A percentile compares a stretch with the other conserved stretches of the same genome.
These are phyloP conservation scores for Popillia japonica DNA, from an alignment of 1,140 invertebrate species.

Conservation along the genomic window DNA sequence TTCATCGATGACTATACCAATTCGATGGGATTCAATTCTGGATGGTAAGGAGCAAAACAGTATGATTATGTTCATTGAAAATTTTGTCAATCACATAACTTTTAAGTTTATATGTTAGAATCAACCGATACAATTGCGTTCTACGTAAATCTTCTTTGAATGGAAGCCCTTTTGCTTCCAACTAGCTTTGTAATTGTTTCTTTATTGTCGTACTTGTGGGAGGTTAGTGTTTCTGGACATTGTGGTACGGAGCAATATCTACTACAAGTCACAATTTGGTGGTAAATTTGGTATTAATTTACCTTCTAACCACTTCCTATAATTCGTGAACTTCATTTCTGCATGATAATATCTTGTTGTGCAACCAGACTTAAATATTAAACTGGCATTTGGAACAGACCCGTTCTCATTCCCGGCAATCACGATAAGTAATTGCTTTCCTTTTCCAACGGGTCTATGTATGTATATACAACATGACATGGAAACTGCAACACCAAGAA, in stretches of 20 bases:
- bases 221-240: conserved; percentile 42
- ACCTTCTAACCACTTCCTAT: conserved; percentile 47
- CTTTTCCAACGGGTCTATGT: conserved; percentile 1
- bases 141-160: conserved; percentile 29
- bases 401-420: conserved; percentile 48
- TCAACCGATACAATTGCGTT: conserved; percentile 37
- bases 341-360: conserved; percentile 47
- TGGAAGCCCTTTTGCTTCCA: conserved; percentile 44
- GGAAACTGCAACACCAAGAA: too few species aligned
- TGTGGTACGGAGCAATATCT: conserved; percentile 36
- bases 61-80: conserved; percentile 41
- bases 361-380: conserved; percentile 43
- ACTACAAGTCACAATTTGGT: conserved; percentile 33
- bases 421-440: conserved; percentile 48
- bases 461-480: conserved; percentile 33
- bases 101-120: conserved; percentile 38
- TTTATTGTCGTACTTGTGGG: conserved; percentile 48
- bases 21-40: conserved; percentile 40
- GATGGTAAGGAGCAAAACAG: conserved; percentile 40
- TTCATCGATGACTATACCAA: conserved; percentile 38
- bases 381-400: conserved; percentile 47
- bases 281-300: conserved; percentile 49
- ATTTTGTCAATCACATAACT: conserved; percentile 50
- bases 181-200: conserved; percentile 51
- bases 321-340: conserved; percentile 50